Evolutionary conservation across 2,888 invertebrate species (phyloP), one percentile per base, ranked within the genome.

Genomic region (Ophion ventricosus): DNA sequence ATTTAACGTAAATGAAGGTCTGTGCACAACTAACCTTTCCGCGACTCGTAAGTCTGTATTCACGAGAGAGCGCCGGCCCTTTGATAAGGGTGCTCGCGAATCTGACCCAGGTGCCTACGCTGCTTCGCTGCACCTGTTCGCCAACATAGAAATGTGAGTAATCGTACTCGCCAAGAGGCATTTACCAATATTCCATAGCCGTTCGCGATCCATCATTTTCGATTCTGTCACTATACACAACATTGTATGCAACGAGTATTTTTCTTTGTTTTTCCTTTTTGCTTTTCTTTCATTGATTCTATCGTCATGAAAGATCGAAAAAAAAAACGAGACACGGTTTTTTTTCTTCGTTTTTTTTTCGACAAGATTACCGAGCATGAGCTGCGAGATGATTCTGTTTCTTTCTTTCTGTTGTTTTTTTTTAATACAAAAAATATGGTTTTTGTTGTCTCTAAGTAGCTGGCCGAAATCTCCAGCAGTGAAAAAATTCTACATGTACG

Each of bases 11-110:
- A 88, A 88, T 88, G 87, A 90, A 89, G 88, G 89, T 88, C 88
- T 91, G 89, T 90, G 88, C 88, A 91, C 90, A 92, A 93, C 93
- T 93, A 92, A 93, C 93, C 93, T 93, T 92, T 91, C 90, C 92
- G 91, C 91, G 90, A 90, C 87, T 89, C 76, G 89, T 89, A 87
- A 88, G 89, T 91, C 90, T 87, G 90, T 88, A 91, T 93, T 94
- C 94, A 94, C 93, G 95, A 96, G 95, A 97, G 97, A 96, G 95
- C 94, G 95, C 96, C 96, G 95, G 98, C 97, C 96, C 98, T 98
- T 96, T 98, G 98, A 96, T 98, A 98, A 95, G 98, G 98, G 96
- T 98, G 98, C 95, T 98, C 98, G 96, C 98, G 96, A 95, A 97
- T 96, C 94, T 97, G 96, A 95, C 97, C 96, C 95, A 97, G 96